Percentiles rank a stretch among this genome's conserved stretches.
phyloP scores from a whole-genome alignment of 2,113 vertebrate species.

The Seriola quinqueradiata region DNA sequence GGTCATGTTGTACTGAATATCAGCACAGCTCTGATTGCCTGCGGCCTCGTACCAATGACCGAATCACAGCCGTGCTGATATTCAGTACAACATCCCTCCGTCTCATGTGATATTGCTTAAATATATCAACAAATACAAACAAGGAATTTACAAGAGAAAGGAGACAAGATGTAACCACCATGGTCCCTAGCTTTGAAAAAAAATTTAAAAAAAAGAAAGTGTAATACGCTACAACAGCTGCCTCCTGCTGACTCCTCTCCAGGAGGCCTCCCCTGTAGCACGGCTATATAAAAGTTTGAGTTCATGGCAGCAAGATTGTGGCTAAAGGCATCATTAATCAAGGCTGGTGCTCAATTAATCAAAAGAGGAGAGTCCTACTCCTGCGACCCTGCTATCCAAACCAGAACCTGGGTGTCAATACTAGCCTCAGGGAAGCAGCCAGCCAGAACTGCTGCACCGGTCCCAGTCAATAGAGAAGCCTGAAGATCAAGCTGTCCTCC shows the following conservation, averaged over 20 bases:
- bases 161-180: background rate
- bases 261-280: conserved; percentile 19
- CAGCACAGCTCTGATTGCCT: too few relatives aligned
- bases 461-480: conserved; percentile 79
- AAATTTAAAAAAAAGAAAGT: background rate
- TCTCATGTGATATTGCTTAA: too few relatives aligned
- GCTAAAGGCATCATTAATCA: conserved; percentile 82
- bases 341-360: conserved; percentile 80
- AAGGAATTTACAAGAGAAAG: background rate
- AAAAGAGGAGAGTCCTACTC: conserved; percentile 73
- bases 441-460: conserved; percentile 76
- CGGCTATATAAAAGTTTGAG: conserved; percentile 62
- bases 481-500: conserved; percentile 78
- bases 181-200: too few relatives aligned
- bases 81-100: too few relatives aligned
- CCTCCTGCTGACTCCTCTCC: conserved; percentile 10
- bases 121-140: background rate
- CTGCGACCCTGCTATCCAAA: conserved; percentile 76
- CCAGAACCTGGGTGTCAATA: conserved; percentile 81
- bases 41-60: too few relatives aligned
- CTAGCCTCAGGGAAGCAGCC: conserved; percentile 77
- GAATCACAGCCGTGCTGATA: too few relatives aligned
- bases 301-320: conserved; percentile 50
- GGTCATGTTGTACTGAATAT: too few relatives aligned
- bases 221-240: conserved; percentile 18